phyloP scores from a whole-genome alignment of 2,797 vertebrate genomes.

The Pipistrellus nathusii region DNA sequence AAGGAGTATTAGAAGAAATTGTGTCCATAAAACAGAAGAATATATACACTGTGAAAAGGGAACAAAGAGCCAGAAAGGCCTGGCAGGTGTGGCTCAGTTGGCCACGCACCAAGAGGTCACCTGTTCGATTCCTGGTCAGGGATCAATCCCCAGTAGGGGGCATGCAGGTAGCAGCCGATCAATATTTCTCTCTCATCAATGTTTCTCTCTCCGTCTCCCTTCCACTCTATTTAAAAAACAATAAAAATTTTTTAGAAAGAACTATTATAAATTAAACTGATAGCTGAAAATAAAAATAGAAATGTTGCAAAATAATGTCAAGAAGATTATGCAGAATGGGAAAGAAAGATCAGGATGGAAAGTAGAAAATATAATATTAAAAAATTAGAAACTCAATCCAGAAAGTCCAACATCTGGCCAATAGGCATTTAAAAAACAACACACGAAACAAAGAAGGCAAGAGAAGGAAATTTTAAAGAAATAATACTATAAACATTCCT shows the following conservation, averaged over 20 bases:
- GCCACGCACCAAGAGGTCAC: too few relatives aligned
- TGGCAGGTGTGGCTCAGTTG: too few relatives aligned
- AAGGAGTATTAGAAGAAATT: conserved; percentile 12
- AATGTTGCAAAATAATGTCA: conserved; percentile 48
- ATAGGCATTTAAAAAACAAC: not conserved
- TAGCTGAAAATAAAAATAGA: conserved; percentile 14
- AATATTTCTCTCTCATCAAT: too few relatives aligned
- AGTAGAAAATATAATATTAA: not conserved
- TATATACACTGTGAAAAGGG: not conserved
- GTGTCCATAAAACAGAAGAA: conserved; percentile 6
- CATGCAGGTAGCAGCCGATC: too few relatives aligned
- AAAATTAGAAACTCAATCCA: not conserved
- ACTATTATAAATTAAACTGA: conserved; percentile 27
- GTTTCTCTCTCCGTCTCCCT: too few relatives aligned
- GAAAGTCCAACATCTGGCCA: conserved; percentile 25
- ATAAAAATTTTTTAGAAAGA: not conserved
- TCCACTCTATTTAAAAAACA: too few relatives aligned
- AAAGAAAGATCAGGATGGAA: not conserved
- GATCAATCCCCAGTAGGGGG: too few relatives aligned
- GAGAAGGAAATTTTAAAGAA: conserved; percentile 45
- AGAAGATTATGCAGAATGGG: conserved; percentile 37
- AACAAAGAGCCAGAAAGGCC: conserved; percentile 18
- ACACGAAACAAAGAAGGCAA: not conserved
- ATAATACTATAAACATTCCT: conserved; percentile 3
- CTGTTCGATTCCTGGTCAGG: too few relatives aligned